A percentile compares a stretch with the other conserved stretches of the same genome.
Conservation (phyloP, 2,888 invertebrate species). For the Beris morrisii region DNA sequence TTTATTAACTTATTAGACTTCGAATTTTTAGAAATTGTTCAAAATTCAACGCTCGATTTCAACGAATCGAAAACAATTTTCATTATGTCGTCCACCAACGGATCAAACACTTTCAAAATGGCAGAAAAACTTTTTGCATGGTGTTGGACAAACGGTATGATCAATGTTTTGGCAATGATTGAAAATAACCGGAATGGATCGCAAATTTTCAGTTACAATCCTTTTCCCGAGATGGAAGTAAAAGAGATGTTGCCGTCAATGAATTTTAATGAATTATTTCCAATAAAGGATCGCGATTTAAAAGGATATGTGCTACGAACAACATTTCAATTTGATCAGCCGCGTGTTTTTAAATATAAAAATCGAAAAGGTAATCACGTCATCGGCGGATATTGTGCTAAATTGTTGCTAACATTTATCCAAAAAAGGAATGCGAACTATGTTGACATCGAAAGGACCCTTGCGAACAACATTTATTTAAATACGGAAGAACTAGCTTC, state of each 20-base stretch:
- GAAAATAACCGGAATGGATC: not conserved
- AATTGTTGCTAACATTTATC: not conserved
- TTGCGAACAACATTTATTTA: no score
- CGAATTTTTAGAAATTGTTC: no score
- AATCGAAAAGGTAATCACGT: not conserved
- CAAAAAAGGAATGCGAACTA: not conserved
- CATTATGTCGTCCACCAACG: not conserved
- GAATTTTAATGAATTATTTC: not conserved
- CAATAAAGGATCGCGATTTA: not conserved
- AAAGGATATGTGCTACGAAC: constrained; percentile 6
- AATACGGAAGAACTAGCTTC: no score
- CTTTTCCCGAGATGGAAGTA: not conserved
- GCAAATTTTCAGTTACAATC: not conserved
- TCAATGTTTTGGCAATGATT: not conserved
- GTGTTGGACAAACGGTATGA: constrained; percentile 4
- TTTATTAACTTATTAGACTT: no score
- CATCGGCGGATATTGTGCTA: constrained; percentile 9
- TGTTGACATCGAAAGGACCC: not conserved
- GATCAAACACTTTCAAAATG: not conserved
- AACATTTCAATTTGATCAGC: constrained; percentile 4
- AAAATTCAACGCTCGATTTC: no score
- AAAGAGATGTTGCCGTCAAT: not conserved
- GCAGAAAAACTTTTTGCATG: not conserved
- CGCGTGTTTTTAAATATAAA: constrained; percentile 5
- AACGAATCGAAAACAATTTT: no score